Conservation (phyloP, 1,140 invertebrate genomes). For the Drosophila takahashii region DNA sequence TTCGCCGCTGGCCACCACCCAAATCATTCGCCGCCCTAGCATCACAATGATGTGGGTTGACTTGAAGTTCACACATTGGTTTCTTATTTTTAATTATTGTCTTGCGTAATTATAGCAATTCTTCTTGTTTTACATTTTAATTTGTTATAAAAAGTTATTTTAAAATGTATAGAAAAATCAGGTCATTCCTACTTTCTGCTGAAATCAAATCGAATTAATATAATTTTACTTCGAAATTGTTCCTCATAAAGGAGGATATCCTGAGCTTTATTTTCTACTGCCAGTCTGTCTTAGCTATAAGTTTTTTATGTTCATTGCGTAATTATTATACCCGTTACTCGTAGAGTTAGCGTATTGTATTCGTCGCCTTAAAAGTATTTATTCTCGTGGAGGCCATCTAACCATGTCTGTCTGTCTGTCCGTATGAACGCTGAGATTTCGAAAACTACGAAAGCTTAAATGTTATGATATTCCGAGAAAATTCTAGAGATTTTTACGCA, state of each 20-base stretch:
- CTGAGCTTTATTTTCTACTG: not conserved
- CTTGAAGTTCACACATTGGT: conserved; percentile 10
- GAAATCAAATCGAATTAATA: not conserved
- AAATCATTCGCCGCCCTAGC: conserved; percentile 82
- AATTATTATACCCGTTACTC: not conserved
- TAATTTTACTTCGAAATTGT: not conserved
- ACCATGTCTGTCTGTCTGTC: no score
- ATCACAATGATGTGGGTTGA: conserved; percentile 84
- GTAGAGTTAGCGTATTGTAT: no score
- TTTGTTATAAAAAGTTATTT: conserved; percentile 26
- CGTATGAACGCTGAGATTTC: no score
- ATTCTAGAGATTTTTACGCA: no score
- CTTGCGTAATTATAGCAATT: conserved; percentile 28
- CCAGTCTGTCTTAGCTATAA: not conserved
- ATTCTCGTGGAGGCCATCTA: no score
- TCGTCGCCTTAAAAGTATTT: no score
- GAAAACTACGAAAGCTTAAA: no score
- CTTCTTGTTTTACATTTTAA: conserved; percentile 22
- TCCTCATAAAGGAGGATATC: not conserved
- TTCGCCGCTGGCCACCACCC: conserved; percentile 81
- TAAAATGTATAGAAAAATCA: conserved; percentile 8
- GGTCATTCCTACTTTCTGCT: not conserved
- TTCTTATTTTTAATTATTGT: conserved; percentile 4
- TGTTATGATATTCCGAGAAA: no score
- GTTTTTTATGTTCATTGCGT: not conserved